Base-by-base conservation (phyloP, 2,797 vertebrate species). In the Balearica regulorum region DNA sequence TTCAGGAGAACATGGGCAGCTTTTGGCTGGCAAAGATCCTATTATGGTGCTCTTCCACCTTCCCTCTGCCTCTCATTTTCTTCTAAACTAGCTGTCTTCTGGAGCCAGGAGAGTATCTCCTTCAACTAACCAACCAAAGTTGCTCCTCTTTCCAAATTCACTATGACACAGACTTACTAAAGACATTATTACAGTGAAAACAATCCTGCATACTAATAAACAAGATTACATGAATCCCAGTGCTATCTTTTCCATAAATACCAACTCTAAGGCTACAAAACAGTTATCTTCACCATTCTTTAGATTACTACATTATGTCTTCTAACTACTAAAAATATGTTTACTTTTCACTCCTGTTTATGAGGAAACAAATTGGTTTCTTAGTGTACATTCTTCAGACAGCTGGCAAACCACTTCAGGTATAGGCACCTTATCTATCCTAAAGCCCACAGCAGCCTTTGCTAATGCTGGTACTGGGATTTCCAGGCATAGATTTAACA, bases 41-140 rank as follows among this genome's bases (percentile, higher is more conserved):
- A 96, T 96, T 96, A 94, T 96, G 93, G 93, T 93, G 69, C 94
- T 83, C 90, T 95, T 96, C 76, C 43, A 95, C 95, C 95, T 95
- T 93, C 95, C 76, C 72, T 95, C 75, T 21, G 31, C 72, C 87
- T 94, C 81, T 96, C 69, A 94, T 96, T 96, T 96, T 86, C 89
- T 85, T 83, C 87, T 66, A 93, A 97, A 97, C 87, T 87, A 96
- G 90, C 78, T 93, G 85, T 97, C 93, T 96, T 96, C 87, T 96
- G 94, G 92, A 95, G 96, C 64, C 94, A 94, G 88, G 16, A 95
- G 92, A 89, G 11, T 68, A 90, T 65, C 51, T 88, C 71, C 68
- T 79, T 76, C 73, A 81, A 84, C 43, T 79, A 87, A 72, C 49
- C 84, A 80, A 73, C 39, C 51, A 87, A 82, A 94, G 66, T 49